These are phyloP conservation scores for Elegia similella DNA, from an alignment of 2,888 invertebrate species.

Conservation along the genomic window DNA sequence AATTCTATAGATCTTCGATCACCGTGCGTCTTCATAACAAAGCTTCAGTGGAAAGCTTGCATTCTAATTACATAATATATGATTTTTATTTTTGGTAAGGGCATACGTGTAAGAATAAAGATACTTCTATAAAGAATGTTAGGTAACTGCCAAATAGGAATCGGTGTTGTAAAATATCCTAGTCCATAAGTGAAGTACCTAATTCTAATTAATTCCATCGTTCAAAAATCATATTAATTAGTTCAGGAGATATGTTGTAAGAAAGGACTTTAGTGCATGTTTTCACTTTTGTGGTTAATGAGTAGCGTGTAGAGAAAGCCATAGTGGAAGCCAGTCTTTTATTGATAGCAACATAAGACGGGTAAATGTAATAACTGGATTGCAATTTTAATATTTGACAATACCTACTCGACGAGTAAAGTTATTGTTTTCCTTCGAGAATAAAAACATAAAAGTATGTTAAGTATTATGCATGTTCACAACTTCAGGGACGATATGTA, in stretches of 20 bases:
- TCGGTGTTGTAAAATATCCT: conserved; percentile 73
- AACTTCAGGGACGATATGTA: neutral
- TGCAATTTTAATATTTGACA: conserved; percentile 7
- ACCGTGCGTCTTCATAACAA: neutral
- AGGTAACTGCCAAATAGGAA: conserved; percentile 78
- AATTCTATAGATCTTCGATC: neutral
- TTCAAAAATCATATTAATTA: conserved; percentile 49
- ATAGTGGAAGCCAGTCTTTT: conserved; percentile 23
- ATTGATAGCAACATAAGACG: neutral
- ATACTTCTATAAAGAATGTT: conserved; percentile 56
- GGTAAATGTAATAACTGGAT: conserved; percentile 2
- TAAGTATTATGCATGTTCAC: neutral
- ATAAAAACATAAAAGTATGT: neutral
- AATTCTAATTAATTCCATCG: conserved; percentile 42
- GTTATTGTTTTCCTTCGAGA: neutral
- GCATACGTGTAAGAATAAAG: conserved; percentile 35
- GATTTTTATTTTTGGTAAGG: conserved; percentile 22
- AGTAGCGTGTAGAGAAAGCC: conserved; percentile 37
- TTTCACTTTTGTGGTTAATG: conserved; percentile 55
- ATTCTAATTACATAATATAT: neutral
- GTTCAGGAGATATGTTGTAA: conserved; percentile 40
- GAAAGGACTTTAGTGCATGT: conserved; percentile 53
- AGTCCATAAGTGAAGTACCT: conserved; percentile 60
- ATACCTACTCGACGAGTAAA: neutral
- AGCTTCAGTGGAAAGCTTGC: neutral